Base-by-base conservation (phyloP, 2,888 invertebrate species). In the Melanostoma mellinum region DNA sequence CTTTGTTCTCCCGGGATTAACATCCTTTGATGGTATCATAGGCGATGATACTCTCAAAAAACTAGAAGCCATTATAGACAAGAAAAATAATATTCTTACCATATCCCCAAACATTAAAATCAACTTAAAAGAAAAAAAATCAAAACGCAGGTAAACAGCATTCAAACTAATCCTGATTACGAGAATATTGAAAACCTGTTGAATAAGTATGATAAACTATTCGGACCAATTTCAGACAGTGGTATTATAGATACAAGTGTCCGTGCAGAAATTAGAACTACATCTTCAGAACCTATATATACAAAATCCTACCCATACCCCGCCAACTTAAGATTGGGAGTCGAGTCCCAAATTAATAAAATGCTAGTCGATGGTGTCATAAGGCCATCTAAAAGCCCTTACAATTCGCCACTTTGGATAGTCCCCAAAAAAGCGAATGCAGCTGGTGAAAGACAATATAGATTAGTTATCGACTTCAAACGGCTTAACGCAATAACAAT, bases 41-140 rank as follows among this genome's bases (percentile, higher is more conserved):
- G 84, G 86, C 3, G 85, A 86, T 48, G 85, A 85, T 48, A 78
- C 72, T 4, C 69, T 85, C n/a, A 85, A 84, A 32, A 65, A 76
- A 20, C 42, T 85, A 48, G 77, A 78, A 46, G 86, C 86, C 6
- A 20, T 85, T 36, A 77, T 86, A 32, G 82, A 85, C 42, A 52
- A 84, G 42, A 84, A 74, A 71, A 52, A 81, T 9, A 81, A 85
- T 53, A 4, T 58, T 30, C 56, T 77, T 10, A 76, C 38, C 6
- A 38, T 85, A 36, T 48, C n/a, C n/a, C 74, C 74, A 4, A 61
- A 67, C 32, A 81, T 81, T 3, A 65, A 48, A 52, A 78, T 78
- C 6, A 58, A 69, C 9, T 30, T 82, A n/a, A 81, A 69, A 36
- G 53, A 68, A 35, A 82, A 56, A 56, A 2, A 53, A 55, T 73